Percentiles rank a stretch among this genome's conserved stretches.
Conservation (phyloP, 1,140 invertebrate species). For the Akabosia matsudoensis region DNA sequence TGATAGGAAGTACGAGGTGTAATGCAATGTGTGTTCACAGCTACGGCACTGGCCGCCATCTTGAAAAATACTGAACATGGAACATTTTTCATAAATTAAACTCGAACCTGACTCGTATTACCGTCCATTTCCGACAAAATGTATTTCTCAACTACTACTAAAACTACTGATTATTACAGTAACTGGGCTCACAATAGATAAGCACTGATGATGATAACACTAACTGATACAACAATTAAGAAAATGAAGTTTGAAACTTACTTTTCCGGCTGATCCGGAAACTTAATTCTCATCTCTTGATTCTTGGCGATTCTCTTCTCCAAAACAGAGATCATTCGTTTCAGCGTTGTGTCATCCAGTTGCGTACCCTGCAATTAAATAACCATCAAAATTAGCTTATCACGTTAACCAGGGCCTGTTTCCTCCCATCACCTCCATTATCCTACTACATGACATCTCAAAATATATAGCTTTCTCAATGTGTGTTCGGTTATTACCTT, state of each 20-base stretch:
- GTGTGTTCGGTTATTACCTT: conserved; percentile 28
- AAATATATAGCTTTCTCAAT: conserved; percentile 28
- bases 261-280: conserved; percentile 93
- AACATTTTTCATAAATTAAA: too few relatives aligned
- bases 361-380: conserved; percentile 62
- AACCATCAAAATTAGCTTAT: too few relatives aligned
- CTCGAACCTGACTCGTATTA: too few relatives aligned
- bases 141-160: too few relatives aligned
- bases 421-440: conserved; percentile 2
- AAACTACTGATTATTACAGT: too few relatives aligned
- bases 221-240: not conserved
- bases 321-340: conserved; percentile 84
- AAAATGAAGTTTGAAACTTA: conserved; percentile 49
- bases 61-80: too few relatives aligned
- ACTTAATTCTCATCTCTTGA: conserved; percentile 98
- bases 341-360: conserved; percentile 81
- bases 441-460: not conserved
- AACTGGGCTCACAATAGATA: too few relatives aligned
- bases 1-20: too few relatives aligned
- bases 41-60: too few relatives aligned
- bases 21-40: too few relatives aligned
- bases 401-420: too few relatives aligned
- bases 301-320: conserved; percentile 93
- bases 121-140: too few relatives aligned
- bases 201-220: not conserved